phyloP scores from a whole-genome alignment of 2,888 invertebrate genomes.

The Chalcosyrphus nemorum region DNA sequence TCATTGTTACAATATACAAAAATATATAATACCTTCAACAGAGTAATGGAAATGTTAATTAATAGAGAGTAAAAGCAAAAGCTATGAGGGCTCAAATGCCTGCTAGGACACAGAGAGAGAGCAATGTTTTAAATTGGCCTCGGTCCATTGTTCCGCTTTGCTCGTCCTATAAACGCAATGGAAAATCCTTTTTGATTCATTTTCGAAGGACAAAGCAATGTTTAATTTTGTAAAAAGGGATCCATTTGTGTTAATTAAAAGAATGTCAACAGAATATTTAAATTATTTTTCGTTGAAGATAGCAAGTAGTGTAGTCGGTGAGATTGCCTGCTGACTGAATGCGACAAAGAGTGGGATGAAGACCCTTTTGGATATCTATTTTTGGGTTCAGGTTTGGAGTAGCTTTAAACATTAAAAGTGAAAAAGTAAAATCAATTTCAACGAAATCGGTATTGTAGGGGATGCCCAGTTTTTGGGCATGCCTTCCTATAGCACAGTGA shows the following conservation, averaged over 20 bases:
- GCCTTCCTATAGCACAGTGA: too few relatives aligned
- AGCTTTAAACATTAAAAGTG: too few relatives aligned
- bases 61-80: slow-evolving; percentile 25
- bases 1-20: not conserved
- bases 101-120: not conserved
- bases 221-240: slow-evolving; percentile 22
- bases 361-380: not conserved
- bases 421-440: too few relatives aligned
- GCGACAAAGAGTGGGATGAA: not conserved
- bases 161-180: not conserved
- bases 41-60: slow-evolving; percentile 17
- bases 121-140: not conserved
- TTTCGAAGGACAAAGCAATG: slow-evolving; percentile 4
- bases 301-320: not conserved
- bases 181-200: slow-evolving; percentile 37
- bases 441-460: too few relatives aligned
- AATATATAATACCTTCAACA: not conserved
- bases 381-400: too few relatives aligned
- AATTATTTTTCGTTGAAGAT: slow-evolving; percentile 3
- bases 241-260: slow-evolving; percentile 54
- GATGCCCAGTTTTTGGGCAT: too few relatives aligned
- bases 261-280: slow-evolving; percentile 49
- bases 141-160: slow-evolving; percentile 3
- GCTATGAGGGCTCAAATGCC: not conserved
- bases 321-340: not conserved